Conservation (phyloP, 2,888 invertebrate species). For the Drosophila stalkeri region DNA sequence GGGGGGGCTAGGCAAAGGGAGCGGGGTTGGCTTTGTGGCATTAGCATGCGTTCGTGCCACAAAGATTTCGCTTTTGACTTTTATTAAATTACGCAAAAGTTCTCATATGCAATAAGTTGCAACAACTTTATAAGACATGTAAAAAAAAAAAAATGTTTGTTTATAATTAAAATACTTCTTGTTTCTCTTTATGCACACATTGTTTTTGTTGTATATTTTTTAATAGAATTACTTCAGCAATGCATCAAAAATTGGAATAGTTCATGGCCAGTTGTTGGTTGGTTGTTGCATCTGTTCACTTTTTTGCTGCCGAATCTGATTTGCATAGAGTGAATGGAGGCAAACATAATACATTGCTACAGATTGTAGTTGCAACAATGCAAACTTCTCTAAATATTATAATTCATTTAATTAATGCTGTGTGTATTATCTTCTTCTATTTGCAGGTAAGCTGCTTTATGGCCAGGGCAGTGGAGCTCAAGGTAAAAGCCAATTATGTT, state of each 20-base stretch:
- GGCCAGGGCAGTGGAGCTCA: background rate
- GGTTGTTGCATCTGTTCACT: constrained; percentile 13
- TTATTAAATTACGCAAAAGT: constrained; percentile 53
- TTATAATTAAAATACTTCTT: constrained; percentile 52
- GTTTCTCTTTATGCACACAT: constrained; percentile 13
- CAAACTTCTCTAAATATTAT: constrained; percentile 16
- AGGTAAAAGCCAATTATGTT: background rate
- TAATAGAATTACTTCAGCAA: constrained; percentile 13
- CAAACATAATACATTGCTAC: constrained; percentile 21
- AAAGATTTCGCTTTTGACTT: constrained; percentile 48
- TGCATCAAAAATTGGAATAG: constrained; percentile 50
- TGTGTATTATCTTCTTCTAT: constrained; percentile 23
- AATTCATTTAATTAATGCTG: constrained; percentile 43
- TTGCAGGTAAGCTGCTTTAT: constrained; percentile 47
- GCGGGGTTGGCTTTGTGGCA: background rate
- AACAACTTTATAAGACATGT: constrained; percentile 31
- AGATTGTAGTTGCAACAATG: constrained; percentile 27
- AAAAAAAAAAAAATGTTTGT: constrained; percentile 39
- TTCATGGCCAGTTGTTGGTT: constrained; percentile 68
- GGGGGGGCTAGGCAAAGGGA: background rate
- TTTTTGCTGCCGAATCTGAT: constrained; percentile 40
- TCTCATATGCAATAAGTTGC: constrained; percentile 44
- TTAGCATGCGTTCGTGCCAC: constrained; percentile 26
- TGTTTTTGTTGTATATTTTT: background rate
- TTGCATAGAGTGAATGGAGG: constrained; percentile 58